These are phyloP conservation scores for Chrysodeixis includens DNA, from an alignment of 2,888 invertebrate genomes.

Conservation along the genomic window DNA sequence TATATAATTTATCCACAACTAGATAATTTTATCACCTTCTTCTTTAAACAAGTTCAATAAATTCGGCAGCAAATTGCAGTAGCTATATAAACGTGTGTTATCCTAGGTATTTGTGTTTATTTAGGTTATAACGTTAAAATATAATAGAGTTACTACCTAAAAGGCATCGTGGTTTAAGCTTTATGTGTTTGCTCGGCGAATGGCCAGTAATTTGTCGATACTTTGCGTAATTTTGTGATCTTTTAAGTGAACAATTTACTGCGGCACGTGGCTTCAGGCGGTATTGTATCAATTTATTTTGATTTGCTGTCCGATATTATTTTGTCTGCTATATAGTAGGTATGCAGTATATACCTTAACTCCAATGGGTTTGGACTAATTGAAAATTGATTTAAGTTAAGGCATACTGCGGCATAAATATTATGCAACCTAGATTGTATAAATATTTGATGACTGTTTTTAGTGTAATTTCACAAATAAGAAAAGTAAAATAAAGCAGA, in stretches of 20 bases:
- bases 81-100: not conserved
- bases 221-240: constrained; percentile 42
- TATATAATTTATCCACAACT: no score
- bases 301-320: constrained; percentile 1
- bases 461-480: not conserved
- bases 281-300: constrained; percentile 31
- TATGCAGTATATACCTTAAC: not conserved
- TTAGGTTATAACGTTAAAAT: not conserved
- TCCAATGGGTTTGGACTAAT: not conserved
- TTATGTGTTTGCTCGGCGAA: constrained; percentile 23
- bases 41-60: no score
- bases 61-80: not conserved
- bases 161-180: constrained; percentile 4
- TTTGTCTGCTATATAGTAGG: constrained; percentile 11
- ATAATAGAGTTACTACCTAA: not conserved
- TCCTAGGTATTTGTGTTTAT: no score
- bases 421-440: no score
- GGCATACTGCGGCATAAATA: no score
- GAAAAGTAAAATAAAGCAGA: not conserved
- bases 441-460: not conserved
- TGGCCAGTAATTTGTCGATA: constrained; percentile 20
- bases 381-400: no score
- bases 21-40: no score
- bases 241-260: constrained; percentile 24
- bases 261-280: constrained; percentile 21